These are phyloP conservation scores for Onthophagus taurus DNA, from an alignment of 1,140 invertebrate species.

Conservation along the genomic window DNA sequence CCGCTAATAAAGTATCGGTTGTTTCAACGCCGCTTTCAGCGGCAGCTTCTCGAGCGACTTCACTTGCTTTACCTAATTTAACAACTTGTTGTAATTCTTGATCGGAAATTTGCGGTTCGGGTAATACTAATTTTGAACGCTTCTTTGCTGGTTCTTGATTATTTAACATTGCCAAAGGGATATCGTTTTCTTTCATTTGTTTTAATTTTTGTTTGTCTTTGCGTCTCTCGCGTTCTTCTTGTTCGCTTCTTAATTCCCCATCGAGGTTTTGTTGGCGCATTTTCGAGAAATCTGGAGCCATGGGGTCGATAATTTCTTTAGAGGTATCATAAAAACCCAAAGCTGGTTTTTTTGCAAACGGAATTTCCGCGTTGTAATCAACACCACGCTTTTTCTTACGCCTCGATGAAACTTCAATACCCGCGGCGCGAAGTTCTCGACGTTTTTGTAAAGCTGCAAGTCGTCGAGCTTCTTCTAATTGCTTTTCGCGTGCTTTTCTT, in stretches of 20 bases:
- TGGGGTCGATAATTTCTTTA: slow-evolving; percentile 77
- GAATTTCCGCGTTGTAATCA: slow-evolving; percentile 97
- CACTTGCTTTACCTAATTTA: slow-evolving; percentile 91
- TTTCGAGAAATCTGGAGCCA: slow-evolving; percentile 79
- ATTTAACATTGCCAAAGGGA: slow-evolving; percentile 83
- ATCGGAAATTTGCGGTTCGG: slow-evolving; percentile 95
- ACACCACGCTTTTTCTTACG: slow-evolving; percentile 80
- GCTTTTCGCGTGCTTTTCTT: slow-evolving; percentile 96
- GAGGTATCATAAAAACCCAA: slow-evolving; percentile 90
- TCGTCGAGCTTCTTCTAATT: slow-evolving; percentile 93
- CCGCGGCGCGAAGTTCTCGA: slow-evolving; percentile 91
- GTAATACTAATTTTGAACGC: slow-evolving; percentile 91
- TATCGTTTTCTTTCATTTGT: slow-evolving; percentile 91
- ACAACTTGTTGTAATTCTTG: slow-evolving; percentile 87
- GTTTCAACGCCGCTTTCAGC: slow-evolving; percentile 71
- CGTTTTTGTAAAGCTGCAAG: slow-evolving; percentile 94
- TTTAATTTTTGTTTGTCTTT: slow-evolving; percentile 92
- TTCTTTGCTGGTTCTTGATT: slow-evolving; percentile 87
- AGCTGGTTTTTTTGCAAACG: slow-evolving; percentile 91
- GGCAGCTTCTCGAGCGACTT: slow-evolving; percentile 85
- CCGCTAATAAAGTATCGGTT: slow-evolving; percentile 80
- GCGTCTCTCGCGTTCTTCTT: slow-evolving; percentile 78
- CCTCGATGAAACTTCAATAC: slow-evolving; percentile 71
- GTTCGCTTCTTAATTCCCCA: slow-evolving; percentile 80
- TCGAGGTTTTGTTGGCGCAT: slow-evolving; percentile 89